These are phyloP conservation scores for Synanthedon andrenaeformis DNA, from an alignment of 2,888 invertebrate species.

Conservation along the genomic window DNA sequence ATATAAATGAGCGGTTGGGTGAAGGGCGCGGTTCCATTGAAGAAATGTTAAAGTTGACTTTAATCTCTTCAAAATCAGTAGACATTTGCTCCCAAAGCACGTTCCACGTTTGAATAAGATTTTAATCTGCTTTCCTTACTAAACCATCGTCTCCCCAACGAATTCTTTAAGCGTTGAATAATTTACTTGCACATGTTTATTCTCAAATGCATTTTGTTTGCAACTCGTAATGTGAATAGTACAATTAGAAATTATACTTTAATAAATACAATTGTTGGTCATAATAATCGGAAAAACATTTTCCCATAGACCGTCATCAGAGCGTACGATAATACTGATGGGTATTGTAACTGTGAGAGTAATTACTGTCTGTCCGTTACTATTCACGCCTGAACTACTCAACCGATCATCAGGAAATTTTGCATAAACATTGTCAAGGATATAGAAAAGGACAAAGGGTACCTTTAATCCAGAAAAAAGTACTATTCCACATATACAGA, in stretches of 20 bases:
- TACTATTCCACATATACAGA: neutral
- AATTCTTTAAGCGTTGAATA: slow-evolving; percentile 55
- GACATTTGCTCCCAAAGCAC: slow-evolving; percentile 57
- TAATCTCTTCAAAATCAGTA: slow-evolving; percentile 55
- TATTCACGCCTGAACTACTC: no score
- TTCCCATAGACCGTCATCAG: no score
- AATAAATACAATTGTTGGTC: neutral
- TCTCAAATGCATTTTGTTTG: slow-evolving; percentile 16
- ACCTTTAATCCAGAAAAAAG: no score
- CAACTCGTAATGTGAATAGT: neutral
- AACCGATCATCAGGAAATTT: no score
- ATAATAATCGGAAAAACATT: no score
- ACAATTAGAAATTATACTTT: slow-evolving; percentile 2
- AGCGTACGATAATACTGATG: no score
- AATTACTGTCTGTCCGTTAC: no score
- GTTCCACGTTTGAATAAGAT: slow-evolving; percentile 54
- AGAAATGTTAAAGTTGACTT: slow-evolving; percentile 37
- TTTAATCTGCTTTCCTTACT: slow-evolving; percentile 53
- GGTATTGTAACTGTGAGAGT: no score
- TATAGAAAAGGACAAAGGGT: no score
- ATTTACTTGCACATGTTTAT: slow-evolving; percentile 44
- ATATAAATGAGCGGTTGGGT: slow-evolving; percentile 32
- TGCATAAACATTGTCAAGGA: no score
- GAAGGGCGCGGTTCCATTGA: slow-evolving; percentile 33
- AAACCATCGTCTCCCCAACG: slow-evolving; percentile 33